Base-by-base conservation (phyloP, 2,113 vertebrate genomes). In the Zonotrichia leucophrys region DNA sequence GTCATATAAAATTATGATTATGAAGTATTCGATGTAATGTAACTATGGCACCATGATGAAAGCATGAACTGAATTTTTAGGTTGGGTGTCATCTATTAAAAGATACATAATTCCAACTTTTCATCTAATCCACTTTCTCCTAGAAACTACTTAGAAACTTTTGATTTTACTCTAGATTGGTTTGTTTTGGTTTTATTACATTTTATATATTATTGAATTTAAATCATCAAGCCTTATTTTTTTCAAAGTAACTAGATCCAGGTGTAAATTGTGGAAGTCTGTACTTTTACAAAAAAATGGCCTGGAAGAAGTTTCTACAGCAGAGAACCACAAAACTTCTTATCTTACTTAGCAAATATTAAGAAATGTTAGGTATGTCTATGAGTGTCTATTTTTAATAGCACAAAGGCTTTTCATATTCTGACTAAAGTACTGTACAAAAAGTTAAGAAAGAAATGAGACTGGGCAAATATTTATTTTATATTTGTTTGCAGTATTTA, bases 11-110 rank as follows among this genome's bases (percentile, higher is more conserved):
- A 50, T 25, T 41, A 15, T 44, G 18, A 83, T n/a, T 70, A 30
- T 46, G 21, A 80, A 17, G 7, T 46, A 39, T 35, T 74, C 2
- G 1, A 37, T 4, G 2, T 67, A 77, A n/a, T 0, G 0, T 21
- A 47, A 63, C 14, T 52, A 30, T 37, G 27, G 5, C 12, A 78
- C 30, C 12, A 15, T 31, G 24, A 58, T 23, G 17, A 52, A 73
- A 62, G 10, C 11, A 8, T 37, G 12, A 78, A 53, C 5, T 53
- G 31, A 86, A 63, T 28, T 68, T 81, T 59, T 68, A 31, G 23
- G 6, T 5, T 52, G 23, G 6, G 6, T 42, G 17, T 24, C 4
- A 15, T 24, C 24, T 62, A 2, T 42, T 42, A 60, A 59, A 94
- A 44, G 15, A 33, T 8, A 12, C 5, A 31, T 2, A 1, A 72